Base-by-base conservation (phyloP, 2,113 vertebrate genomes). In the Laticauda colubrina region DNA sequence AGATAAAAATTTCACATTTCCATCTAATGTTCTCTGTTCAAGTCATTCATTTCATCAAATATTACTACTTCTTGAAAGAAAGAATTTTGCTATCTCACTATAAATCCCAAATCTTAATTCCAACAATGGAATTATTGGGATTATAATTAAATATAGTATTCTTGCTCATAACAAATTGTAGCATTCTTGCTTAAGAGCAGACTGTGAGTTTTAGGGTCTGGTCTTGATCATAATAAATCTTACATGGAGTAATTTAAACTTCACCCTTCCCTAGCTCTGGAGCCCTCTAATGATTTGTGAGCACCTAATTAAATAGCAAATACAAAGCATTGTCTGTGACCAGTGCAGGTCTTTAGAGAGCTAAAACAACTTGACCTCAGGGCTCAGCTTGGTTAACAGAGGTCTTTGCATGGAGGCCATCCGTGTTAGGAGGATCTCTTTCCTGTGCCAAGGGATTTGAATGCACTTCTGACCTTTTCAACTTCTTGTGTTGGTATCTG, bases 401-500 rank as follows among this genome's bases (percentile, higher is more conserved):
- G 54, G 96, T 96, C 93, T 96, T 8, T 91, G 86, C 23, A 59
- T 3, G 0, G 87, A 57, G 86, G 86, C 0, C 24, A 0, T 64
- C 90, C 87, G 88, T 0, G 0, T 0, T 0, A 90, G 93, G 91
- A 91, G 0, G 0, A 93, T 89, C 24, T 87, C 94, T 94, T 93
- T 95, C 2, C 2, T 69, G 93, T 92, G 90, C 89, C 91, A 91
- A 87, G 39, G 24, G 95, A 91, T 94, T 91, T 11, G n/a, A 96
- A 94, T 94, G 92, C 0, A 92, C 92, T 95, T 96, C 94, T 97
- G 97, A 96, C 96, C 96, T 96, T 97, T 96, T 97, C 95, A 97
- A 96, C 95, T 95, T 95, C 93, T 95, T 96, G 97, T 96, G 34
- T 95, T 97, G 96, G 95, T 96, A 95, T 96, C 93, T 96, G 95